Base-by-base conservation (phyloP, 2,113 vertebrate species). In the Corydoras sp. region DNA sequence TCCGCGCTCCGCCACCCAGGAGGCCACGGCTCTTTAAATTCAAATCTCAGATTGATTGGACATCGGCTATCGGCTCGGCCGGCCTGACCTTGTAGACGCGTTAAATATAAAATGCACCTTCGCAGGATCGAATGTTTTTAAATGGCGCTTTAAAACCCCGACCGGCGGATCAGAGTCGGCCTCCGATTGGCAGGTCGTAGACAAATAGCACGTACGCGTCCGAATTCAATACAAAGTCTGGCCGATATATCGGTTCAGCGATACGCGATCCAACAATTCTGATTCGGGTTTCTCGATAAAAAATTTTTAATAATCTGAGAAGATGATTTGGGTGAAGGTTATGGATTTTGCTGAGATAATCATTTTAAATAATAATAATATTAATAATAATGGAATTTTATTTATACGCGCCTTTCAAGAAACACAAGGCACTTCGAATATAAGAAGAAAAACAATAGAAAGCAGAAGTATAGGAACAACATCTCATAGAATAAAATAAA, bases 1-100 rank as follows among this genome's bases (percentile, higher is more conserved):
- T 86, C 79, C 73, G 77, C 76, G 80, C 85, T 81, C 78, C 43
- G 69, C 76, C 74, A 67, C 81, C 82, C 86, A 74, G 65, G 61
- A 82, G 84, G 80, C 81, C 79, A 81, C 63, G 74, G 81, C 85
- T 85, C 86, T 89, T 88, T 88, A 86, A 83, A 89, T 89, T 91
- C 81, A 87, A 88, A 91, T 88, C 81, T 86, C 71, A 82, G 86
- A 91, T 90, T 89, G 87, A 91, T 90, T 78, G 79, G 79, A 87
- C 84, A 88, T 89, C 79, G 88, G 82, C 81, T 87, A 85, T 86
- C 85, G 86, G 81, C 85, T 83, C 81, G 82, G 84, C 85, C 83
- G 82, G 84, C 85, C 83, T 87, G 85, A 88, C 86, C 85, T 86
- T 88, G 85, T 84, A 63, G 77, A 83, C 73, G 76, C 53, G 70